Evolutionary conservation across 2,113 vertebrate species (phyloP).

Genomic region (Myanophis thanlyinensis): DNA sequence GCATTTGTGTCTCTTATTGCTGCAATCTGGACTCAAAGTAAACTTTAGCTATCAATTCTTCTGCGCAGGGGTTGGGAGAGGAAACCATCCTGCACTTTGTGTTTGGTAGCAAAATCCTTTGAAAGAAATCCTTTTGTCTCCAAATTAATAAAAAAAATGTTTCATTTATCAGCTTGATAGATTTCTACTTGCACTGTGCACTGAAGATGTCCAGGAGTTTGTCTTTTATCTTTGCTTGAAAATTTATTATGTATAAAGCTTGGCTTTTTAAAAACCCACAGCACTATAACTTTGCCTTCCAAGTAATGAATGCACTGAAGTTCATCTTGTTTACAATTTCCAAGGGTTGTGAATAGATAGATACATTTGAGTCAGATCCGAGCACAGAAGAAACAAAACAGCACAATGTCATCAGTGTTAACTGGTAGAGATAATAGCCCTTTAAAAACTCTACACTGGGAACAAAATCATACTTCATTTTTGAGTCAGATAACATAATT

Average conservation of each 20-base stretch:
- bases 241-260: neutral
- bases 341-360: neutral
- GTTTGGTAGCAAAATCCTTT: neutral
- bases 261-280: neutral
- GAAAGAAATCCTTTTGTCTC: neutral
- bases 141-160: neutral
- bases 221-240: neutral
- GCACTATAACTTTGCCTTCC: neutral
- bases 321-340: neutral
- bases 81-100: neutral
- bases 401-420: neutral
- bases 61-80: neutral
- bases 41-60: neutral
- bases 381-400: neutral
- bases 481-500: neutral
- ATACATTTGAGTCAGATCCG: neutral
- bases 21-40: neutral
- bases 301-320: neutral
- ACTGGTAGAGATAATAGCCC: neutral
- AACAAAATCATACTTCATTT: neutral
- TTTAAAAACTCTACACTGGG: neutral
- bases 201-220: neutral
- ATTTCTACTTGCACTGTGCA: neutral
- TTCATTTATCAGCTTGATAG: neutral
- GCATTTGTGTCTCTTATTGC: neutral